Evolutionary conservation across 2,888 invertebrate genomes (phyloP).

Genomic region (Dryococelus australis): DNA sequence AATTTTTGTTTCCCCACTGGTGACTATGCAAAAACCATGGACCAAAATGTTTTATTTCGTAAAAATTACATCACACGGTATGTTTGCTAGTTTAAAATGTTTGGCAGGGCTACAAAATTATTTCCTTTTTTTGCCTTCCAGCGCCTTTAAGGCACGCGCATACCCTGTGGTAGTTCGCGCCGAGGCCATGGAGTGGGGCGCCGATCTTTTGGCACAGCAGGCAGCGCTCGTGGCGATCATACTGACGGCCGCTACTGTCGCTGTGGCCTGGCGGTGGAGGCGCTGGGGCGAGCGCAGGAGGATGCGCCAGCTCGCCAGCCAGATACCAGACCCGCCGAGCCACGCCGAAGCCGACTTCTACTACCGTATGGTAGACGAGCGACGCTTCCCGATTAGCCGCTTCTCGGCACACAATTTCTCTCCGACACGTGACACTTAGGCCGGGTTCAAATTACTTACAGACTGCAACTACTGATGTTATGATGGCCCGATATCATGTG

Average conservation of each 20-base stretch:
- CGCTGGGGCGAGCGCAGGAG: background rate
- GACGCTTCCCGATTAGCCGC: background rate
- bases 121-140: too few species aligned
- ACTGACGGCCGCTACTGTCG: background rate
- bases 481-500: too few species aligned
- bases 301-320: background rate
- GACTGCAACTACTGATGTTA: too few species aligned
- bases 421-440: background rate
- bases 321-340: background rate
- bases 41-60: too few species aligned
- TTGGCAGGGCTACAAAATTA: too few species aligned
- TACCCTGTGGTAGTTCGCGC: too few species aligned
- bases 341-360: background rate
- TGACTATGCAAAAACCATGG: too few species aligned
- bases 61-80: too few species aligned
- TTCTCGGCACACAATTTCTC: background rate
- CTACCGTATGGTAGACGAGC: background rate
- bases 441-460: too few species aligned
- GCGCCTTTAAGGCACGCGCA: too few species aligned
- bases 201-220: background rate
- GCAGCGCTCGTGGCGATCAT: background rate
- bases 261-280: background rate
- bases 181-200: background rate
- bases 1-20: too few species aligned
- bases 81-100: too few species aligned